Percentiles rank a stretch among this genome's conserved stretches.
phyloP scores from a whole-genome alignment of 2,888 invertebrate species.

The Podabrus alpinus region DNA sequence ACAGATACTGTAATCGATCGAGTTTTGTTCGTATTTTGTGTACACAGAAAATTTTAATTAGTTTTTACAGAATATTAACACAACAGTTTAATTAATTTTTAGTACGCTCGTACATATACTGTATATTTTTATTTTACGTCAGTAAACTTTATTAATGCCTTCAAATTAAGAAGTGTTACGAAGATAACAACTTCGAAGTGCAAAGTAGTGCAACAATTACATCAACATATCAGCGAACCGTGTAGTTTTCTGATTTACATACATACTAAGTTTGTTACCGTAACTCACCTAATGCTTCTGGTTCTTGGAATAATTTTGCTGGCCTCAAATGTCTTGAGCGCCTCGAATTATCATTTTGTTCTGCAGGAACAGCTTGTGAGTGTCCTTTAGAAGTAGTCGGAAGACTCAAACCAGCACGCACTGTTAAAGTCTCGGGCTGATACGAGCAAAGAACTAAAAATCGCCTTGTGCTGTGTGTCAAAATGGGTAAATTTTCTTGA shows the following conservation, averaged over 20 bases:
- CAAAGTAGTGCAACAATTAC: background rate
- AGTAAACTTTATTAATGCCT: background rate
- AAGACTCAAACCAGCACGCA: slow-evolving; percentile 75
- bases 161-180: background rate
- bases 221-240: background rate
- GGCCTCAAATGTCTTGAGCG: slow-evolving; percentile 44
- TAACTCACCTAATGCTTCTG: slow-evolving; percentile 51
- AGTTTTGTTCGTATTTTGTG: background rate
- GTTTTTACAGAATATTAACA: background rate
- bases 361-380: slow-evolving; percentile 44
- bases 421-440: slow-evolving; percentile 80
- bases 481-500: slow-evolving; percentile 80
- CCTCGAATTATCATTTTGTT: slow-evolving; percentile 44
- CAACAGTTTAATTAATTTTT: background rate
- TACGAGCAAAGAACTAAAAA: slow-evolving; percentile 82
- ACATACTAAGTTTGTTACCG: background rate
- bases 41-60: background rate
- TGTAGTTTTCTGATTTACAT: background rate
- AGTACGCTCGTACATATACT: background rate
- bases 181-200: background rate
- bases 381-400: slow-evolving; percentile 59
- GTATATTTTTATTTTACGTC: background rate
- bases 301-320: slow-evolving; percentile 46
- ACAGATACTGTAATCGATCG: background rate
- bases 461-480: slow-evolving; percentile 75